Evolutionary conservation across 2,113 vertebrate species (phyloP), one percentile per base, ranked within the genome.

Genomic region (Amphiprion percula): DNA sequence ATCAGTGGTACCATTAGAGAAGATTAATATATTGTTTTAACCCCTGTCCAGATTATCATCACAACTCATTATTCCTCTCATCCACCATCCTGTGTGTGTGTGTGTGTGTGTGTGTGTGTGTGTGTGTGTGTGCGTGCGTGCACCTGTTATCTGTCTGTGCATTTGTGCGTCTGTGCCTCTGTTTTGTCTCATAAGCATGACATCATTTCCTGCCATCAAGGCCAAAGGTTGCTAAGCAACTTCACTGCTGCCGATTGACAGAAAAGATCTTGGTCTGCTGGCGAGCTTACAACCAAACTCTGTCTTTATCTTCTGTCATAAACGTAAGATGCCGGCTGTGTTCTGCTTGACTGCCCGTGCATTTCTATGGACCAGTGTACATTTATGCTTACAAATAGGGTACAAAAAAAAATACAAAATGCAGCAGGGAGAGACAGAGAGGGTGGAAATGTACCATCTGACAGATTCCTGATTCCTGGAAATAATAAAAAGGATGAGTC

Each of bases 221-320:
- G 94, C 91, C 91, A 94, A 93, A 94, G 91, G 94, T 94, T 94
- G 94, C 94, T 93, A 86, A 86, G 94, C 94, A 95, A 95, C 94
- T 88, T 94, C 80, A 85, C 70, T 91, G 80, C 69, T 74, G 76
- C 68, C 46, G 59, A 84, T 74, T 87, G 90, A 86, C 72, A 81
- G 68, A 90, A 82, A 90, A 80, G 85, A 90, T 89, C 85, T 63
- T 70, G 69, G 72, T 86, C 77, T 37, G 0, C 60, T 69, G 68
- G 74, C 73, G 59, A 15, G 30, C 55, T 67, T 56, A 19, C 50
- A 63, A 33, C 39, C 50, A 33, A 58, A 69, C 59, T 53, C 54
- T 72, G 10, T 73, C 54, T 71, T 26, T 55, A 33, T 74, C 44
- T 26, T 50, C 68, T 68, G 68, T 76, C 77, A 61, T 71, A 41